phyloP scores from a whole-genome alignment of 2,113 vertebrate species.

The Melanocharis versteri region DNA sequence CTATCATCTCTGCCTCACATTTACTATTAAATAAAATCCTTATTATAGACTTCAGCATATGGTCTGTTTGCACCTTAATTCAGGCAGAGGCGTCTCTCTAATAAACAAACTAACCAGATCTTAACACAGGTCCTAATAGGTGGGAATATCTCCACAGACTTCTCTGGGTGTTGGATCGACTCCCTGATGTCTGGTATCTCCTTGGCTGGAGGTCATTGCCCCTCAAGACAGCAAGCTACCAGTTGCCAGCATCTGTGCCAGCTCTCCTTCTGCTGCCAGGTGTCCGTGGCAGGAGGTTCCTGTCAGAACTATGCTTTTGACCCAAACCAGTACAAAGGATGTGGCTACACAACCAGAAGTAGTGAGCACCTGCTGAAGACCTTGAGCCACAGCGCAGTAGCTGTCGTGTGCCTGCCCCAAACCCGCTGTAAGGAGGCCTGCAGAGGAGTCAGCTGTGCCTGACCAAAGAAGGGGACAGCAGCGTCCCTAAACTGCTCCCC shows the following conservation, averaged over 20 bases:
- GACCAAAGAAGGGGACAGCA: not conserved
- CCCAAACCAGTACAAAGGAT: not conserved
- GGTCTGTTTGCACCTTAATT: not conserved
- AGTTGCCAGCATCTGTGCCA: not conserved
- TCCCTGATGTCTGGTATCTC: not conserved
- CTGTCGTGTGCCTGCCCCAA: not conserved
- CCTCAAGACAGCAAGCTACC: not conserved
- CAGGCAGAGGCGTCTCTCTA: not conserved
- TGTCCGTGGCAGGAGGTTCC: not conserved
- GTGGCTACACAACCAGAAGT: not conserved
- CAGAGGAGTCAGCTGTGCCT: not conserved
- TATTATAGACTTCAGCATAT: not conserved
- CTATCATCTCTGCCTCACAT: not conserved
- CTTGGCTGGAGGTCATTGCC: rapidly evolving
- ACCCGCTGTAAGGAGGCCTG: too few relatives aligned
- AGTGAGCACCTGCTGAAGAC: not conserved
- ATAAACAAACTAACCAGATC: not conserved
- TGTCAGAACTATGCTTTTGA: not conserved
- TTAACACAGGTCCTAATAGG: not conserved
- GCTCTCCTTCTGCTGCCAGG: not conserved
- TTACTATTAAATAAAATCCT: not conserved
- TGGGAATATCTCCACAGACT: not conserved
- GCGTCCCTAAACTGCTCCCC: not conserved
- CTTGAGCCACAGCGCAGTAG: rapidly evolving
- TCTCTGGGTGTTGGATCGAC: not conserved